Conservation (phyloP, 2,797 vertebrate species). For the Danio albolineatus region DNA sequence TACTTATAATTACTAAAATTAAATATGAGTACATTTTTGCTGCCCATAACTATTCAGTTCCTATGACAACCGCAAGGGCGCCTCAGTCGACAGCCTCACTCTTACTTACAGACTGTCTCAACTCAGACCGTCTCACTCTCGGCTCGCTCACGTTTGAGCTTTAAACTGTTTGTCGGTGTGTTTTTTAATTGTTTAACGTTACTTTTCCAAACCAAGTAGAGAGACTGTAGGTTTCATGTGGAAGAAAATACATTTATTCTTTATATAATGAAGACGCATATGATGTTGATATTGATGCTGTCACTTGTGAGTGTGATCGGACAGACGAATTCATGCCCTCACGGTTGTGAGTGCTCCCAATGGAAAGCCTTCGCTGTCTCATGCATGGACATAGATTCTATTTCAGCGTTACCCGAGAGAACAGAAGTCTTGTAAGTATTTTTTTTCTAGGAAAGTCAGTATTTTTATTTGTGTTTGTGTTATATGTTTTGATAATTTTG, state of each 20-base stretch:
- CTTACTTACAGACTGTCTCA: conserved; percentile 52
- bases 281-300: conserved; percentile 67
- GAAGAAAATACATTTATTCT: neutral
- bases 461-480: neutral
- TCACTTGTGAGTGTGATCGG: conserved; percentile 53
- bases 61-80: conserved; percentile 68
- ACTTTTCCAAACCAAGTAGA: neutral
- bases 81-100: conserved; percentile 60
- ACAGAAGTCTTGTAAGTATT: conserved; percentile 92
- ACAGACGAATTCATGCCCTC: conserved; percentile 69
- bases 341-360: conserved; percentile 87
- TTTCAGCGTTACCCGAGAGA: conserved; percentile 85
- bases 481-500: neutral
- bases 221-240: neutral
- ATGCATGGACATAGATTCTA: conserved; percentile 84
- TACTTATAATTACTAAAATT: too few species aligned
- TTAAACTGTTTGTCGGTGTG: conserved; percentile 2
- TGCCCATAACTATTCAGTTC: conserved; percentile 49
- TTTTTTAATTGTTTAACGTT: neutral
- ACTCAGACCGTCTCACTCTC: too few species aligned
- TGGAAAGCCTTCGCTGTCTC: conserved; percentile 84
- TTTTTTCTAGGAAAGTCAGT: neutral
- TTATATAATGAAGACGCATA: conserved; percentile 60
- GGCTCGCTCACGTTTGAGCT: neutral
- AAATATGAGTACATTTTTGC: too few species aligned